Evolutionary conservation across 1,140 invertebrate species (phyloP).

Genomic region (Halotydeus destructor): DNA sequence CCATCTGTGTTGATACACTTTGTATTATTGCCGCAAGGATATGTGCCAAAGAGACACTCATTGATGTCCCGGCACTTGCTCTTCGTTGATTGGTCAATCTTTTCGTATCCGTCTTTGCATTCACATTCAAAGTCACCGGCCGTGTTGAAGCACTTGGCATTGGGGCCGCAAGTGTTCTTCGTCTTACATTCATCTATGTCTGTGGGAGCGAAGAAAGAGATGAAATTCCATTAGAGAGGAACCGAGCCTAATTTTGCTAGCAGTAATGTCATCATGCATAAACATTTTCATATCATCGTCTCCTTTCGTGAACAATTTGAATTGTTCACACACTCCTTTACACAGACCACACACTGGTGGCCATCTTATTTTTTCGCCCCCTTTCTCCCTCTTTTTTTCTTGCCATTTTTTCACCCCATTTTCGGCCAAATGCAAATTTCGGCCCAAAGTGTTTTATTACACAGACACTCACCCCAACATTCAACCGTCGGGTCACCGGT

Average conservation of each 20-base stretch:
- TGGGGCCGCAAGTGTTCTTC: slow-evolving; percentile 50
- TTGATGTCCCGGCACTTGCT: slow-evolving; percentile 62
- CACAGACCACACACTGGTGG: background rate
- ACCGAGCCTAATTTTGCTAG: no score
- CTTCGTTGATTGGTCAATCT: slow-evolving; percentile 13
- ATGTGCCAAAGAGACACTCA: slow-evolving; percentile 44
- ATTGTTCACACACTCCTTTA: background rate
- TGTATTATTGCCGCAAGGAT: slow-evolving; percentile 72
- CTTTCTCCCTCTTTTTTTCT: background rate
- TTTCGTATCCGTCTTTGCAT: slow-evolving; percentile 54
- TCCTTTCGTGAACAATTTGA: no score
- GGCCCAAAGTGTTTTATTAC: background rate
- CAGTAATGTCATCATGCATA: no score
- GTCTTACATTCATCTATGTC: slow-evolving; percentile 49
- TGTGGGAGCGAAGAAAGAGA: no score
- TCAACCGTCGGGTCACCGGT: slow-evolving; percentile 51
- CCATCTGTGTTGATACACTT: slow-evolving; percentile 64
- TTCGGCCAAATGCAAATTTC: background rate
- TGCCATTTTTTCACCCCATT: background rate
- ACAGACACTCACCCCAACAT: slow-evolving; percentile 30
- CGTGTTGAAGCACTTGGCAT: slow-evolving; percentile 58
- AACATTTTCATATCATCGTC: no score
- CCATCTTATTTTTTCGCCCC: background rate
- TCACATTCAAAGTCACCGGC: slow-evolving; percentile 63
- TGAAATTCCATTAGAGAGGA: no score